phyloP scores from a whole-genome alignment of 1,140 invertebrate species.

The Gryllus bimaculatus region DNA sequence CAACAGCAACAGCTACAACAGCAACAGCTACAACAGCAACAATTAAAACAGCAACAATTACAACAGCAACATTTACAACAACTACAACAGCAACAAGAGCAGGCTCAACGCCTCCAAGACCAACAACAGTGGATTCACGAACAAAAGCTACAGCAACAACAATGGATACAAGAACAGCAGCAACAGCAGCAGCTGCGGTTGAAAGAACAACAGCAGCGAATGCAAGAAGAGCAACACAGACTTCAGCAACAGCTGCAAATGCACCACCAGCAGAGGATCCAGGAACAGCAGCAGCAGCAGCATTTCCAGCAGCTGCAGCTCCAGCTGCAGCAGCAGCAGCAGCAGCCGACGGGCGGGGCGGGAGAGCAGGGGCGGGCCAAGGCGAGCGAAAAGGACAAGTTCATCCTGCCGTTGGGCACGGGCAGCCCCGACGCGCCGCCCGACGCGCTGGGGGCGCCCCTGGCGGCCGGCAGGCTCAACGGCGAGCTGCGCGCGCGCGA shows the following conservation, averaged over 20 bases:
- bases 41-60: neutral
- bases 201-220: too few relatives aligned
- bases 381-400: slow-evolving; percentile 21
- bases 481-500: too few relatives aligned
- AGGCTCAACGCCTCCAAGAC: neutral
- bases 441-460: neutral
- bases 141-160: too few relatives aligned
- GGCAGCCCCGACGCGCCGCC: neutral
- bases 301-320: neutral
- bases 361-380: neutral
- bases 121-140: too few relatives aligned
- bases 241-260: too few relatives aligned
- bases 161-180: too few relatives aligned
- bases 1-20: neutral
- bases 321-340: too few relatives aligned
- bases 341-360: too few relatives aligned
- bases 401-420: slow-evolving; percentile 23
- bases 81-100: neutral
- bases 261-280: neutral
- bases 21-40: neutral
- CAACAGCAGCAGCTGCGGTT: too few relatives aligned
- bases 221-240: too few relatives aligned
- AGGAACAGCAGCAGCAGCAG: neutral
- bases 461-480: neutral
- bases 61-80: neutral